Base-by-base conservation (phyloP, 2,113 vertebrate genomes). In the Labeo catla region DNA sequence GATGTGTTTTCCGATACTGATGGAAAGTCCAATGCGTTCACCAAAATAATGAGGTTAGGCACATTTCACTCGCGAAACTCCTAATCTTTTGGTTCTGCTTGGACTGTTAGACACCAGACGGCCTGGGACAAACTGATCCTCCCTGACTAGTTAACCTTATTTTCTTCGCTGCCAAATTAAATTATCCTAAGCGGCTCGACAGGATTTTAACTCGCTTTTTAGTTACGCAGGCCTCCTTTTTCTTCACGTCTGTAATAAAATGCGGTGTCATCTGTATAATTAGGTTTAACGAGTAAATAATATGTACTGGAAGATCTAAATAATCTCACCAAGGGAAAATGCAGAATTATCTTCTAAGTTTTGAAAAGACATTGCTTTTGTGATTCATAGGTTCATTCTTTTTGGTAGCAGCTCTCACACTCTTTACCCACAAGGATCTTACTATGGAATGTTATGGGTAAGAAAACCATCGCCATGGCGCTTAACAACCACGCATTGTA, bases 1-100 rank as follows among this genome's bases (percentile, higher is more conserved):
- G 66, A 91, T 90, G 87, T 21, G 78, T 92, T 91, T 91, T 92
- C 89, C 90, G 90, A 89, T 85, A 21, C 83, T 90, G 89, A 87
- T 91, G 88, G 85, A 84, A 74, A 72, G 70, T 89, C 87, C 74
- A 90, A 88, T 89, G 52, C 74, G 16, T 43, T 63, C 39, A 59
- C 8, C 54, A 21, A 63, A 13, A 79, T 54, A 63, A n/a, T 66
- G 19, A 50, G 28, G 34, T 49, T 49, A 77, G 57, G 65, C 21
- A 34, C 59, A 50, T 66, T 9, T 10, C 39, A 68, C 28, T 4
- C 45, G 21, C 19, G 39, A 23, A 54, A 39, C 68, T 66, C 47
- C 2, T 15, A 66, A 63, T 23, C 34, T 68, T 57, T 45, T n/a
- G 3, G 15, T 23, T 84, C 43, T 50, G 39, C 16, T 54, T 11